A percentile compares a stretch with the other conserved stretches of the same genome.
Evolutionary conservation across 2,888 invertebrate species (phyloP).

Genomic region (Malachius bipustulatus): DNA sequence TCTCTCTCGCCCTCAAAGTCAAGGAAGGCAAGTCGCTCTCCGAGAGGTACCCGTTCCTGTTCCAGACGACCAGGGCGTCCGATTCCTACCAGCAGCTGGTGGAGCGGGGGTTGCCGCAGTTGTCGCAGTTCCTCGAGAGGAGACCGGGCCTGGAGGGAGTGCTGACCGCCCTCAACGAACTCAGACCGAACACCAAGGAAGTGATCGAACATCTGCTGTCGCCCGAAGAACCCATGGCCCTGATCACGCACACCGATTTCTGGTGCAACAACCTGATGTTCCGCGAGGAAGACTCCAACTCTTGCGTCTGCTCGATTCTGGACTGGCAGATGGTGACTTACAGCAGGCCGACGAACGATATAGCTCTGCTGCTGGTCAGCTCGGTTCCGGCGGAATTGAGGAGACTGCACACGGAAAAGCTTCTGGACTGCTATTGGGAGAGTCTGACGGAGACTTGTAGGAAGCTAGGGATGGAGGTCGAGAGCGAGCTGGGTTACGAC

Average conservation of each 20-base stretch:
- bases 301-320: constrained; percentile 54
- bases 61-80: constrained; percentile 66
- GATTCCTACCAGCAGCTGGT: constrained; percentile 70
- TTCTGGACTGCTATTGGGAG: constrained; percentile 61
- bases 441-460: constrained; percentile 48
- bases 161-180: constrained; percentile 45
- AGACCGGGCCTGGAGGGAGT: constrained; percentile 51
- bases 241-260: constrained; percentile 73
- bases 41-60: constrained; percentile 54
- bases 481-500: constrained; percentile 42
- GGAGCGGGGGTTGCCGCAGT: constrained; percentile 63
- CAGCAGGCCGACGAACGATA: constrained; percentile 65
- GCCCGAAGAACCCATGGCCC: constrained; percentile 59
- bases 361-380: constrained; percentile 59
- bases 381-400: constrained; percentile 61
- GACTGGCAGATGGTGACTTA: constrained; percentile 81
- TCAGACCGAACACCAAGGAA: constrained; percentile 56
- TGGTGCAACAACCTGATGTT: constrained; percentile 74
- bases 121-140: constrained; percentile 57
- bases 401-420: constrained; percentile 46
- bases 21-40: constrained; percentile 41
- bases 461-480: constrained; percentile 51
- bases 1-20: constrained; percentile 53
- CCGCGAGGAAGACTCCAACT: constrained; percentile 38
- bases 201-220: constrained; percentile 58